Percentiles rank a stretch among this genome's conserved stretches.
phyloP scores from a whole-genome alignment of 2,888 invertebrate species.

The Leuctra nigra region DNA sequence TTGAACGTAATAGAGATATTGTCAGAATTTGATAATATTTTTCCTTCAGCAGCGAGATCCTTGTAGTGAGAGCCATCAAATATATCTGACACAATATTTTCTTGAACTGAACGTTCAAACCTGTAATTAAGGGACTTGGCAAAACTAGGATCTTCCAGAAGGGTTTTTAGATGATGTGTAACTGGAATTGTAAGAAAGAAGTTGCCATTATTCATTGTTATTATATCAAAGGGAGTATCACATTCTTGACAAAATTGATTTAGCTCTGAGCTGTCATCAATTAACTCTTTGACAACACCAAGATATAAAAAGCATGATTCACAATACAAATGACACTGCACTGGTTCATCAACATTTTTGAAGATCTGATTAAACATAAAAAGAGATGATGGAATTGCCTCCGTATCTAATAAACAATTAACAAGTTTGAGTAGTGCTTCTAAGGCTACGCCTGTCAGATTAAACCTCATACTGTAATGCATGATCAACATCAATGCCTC shows the following conservation, averaged over 20 bases:
- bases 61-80: conserved; percentile 11
- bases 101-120: not conserved
- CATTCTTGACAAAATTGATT: not conserved
- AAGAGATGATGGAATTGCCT: not conserved
- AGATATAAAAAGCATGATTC: not conserved
- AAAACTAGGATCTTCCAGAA: not conserved
- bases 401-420: not conserved
- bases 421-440: not conserved
- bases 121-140: not conserved
- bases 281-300: not conserved
- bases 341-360: not conserved
- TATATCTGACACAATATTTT: conserved; percentile 3
- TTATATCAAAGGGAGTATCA: not conserved
- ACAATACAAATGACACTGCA: conserved; percentile 1
- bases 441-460: not conserved
- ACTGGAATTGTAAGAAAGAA: not conserved
- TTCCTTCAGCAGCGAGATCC: not conserved
- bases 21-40: not conserved
- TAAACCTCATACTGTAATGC: not conserved
- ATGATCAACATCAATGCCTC: not conserved
- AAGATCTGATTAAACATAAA: not conserved
- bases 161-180: not conserved
- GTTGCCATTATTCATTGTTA: not conserved
- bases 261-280: too few species aligned
- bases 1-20: conserved; percentile 13